phyloP scores from a whole-genome alignment of 2,113 vertebrate species.

The Neolamprologus longior region DNA sequence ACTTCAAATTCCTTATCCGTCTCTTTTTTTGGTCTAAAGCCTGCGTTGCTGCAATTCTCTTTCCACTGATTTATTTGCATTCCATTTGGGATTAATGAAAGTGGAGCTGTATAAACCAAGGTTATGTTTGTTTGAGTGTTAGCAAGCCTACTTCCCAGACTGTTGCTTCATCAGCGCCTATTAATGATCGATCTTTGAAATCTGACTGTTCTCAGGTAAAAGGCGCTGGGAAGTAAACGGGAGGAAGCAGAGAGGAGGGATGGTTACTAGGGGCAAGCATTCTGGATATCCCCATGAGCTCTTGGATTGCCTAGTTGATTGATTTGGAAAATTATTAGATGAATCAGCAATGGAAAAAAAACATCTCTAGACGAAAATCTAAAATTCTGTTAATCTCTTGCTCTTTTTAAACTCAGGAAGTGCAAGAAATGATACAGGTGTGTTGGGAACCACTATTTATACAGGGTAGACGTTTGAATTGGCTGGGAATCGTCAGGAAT shows the following conservation, averaged over 20 bases:
- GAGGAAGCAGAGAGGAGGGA: background rate
- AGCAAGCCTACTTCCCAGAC: constrained; percentile 22
- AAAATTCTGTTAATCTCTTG: background rate
- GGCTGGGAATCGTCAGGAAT: background rate
- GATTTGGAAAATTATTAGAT: background rate
- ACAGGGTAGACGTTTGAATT: background rate
- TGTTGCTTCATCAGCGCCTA: constrained; percentile 34
- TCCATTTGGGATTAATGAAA: constrained; percentile 54
- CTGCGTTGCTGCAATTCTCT: constrained; percentile 43
- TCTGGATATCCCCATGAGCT: background rate
- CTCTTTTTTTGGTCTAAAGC: constrained; percentile 30
- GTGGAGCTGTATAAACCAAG: constrained; percentile 43
- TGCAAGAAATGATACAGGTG: background rate
- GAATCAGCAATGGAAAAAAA: background rate
- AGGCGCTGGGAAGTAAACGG: background rate
- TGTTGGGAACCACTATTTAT: background rate
- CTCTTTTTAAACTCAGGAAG: background rate
- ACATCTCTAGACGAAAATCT: background rate
- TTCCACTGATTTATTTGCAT: constrained; percentile 60
- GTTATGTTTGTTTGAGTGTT: constrained; percentile 60
- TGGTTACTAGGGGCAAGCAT: background rate
- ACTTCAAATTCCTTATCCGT: constrained; percentile 45
- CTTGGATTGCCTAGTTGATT: background rate
- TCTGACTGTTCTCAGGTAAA: constrained; percentile 3
- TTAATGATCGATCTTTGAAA: constrained; percentile 41